Evolutionary conservation across 2,797 vertebrate species (phyloP).

Genomic region (Lagocephalus sceleratus): DNA sequence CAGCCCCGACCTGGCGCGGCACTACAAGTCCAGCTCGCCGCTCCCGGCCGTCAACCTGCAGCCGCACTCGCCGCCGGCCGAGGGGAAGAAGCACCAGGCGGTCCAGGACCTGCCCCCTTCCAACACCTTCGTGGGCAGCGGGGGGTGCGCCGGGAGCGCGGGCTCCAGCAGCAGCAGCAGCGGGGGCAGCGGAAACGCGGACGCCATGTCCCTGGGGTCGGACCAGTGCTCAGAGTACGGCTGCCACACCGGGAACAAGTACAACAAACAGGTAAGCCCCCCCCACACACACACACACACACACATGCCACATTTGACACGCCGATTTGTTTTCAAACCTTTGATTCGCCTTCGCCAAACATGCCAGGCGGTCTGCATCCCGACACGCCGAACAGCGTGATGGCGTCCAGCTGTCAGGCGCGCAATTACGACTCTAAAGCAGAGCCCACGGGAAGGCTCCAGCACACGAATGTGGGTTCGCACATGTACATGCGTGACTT

Average conservation of each 20-base stretch:
- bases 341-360: slow-evolving; percentile 54
- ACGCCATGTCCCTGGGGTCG: slow-evolving; percentile 90
- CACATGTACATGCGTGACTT: slow-evolving; percentile 23
- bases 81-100: slow-evolving; percentile 94
- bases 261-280: slow-evolving; percentile 90
- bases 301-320: too few relatives aligned
- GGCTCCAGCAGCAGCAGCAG: slow-evolving; percentile 76
- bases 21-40: slow-evolving; percentile 96
- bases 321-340: slow-evolving; percentile 30
- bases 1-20: slow-evolving; percentile 92
- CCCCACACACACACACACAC: not conserved
- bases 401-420: slow-evolving; percentile 33
- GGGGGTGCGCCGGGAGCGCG: slow-evolving; percentile 81
- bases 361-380: slow-evolving; percentile 46
- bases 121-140: slow-evolving; percentile 95
- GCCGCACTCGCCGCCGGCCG: slow-evolving; percentile 91
- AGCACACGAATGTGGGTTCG: slow-evolving; percentile 28
- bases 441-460: slow-evolving; percentile 47
- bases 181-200: slow-evolving; percentile 73
- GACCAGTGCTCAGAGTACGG: slow-evolving; percentile 98
- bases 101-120: slow-evolving; percentile 97
- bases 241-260: slow-evolving; percentile 92
- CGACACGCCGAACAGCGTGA: slow-evolving; percentile 50
- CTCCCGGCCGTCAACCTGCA: slow-evolving; percentile 94
- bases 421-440: slow-evolving; percentile 32